Evolutionary conservation across 2,113 vertebrate species (phyloP).

Genomic region (Cisticola juncidis): DNA sequence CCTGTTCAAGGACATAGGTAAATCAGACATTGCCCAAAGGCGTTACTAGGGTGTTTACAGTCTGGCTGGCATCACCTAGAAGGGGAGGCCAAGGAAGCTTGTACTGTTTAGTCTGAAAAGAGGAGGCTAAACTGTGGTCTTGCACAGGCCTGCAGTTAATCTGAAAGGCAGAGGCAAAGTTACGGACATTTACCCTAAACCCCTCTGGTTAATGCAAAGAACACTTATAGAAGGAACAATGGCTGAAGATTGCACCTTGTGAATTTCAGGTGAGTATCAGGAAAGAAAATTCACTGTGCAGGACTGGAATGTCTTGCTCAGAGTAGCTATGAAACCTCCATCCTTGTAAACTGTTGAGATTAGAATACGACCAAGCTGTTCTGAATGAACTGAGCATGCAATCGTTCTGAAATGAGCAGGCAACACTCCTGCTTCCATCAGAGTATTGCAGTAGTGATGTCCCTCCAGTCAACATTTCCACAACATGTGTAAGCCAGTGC

Average conservation of each 20-base stretch:
- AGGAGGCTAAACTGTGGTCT: not conserved
- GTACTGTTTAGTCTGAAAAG: not conserved
- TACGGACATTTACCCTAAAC: not conserved
- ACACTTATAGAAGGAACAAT: not conserved
- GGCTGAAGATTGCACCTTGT: not conserved
- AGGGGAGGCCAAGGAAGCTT: not conserved
- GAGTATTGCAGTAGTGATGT: not conserved
- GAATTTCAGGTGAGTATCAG: not conserved
- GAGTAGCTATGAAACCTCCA: not conserved
- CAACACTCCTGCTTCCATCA: not conserved
- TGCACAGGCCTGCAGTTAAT: not conserved
- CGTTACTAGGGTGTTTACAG: not conserved
- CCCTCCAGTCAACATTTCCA: not conserved
- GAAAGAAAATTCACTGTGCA: not conserved
- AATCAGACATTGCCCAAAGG: not conserved
- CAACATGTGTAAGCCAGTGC: not conserved
- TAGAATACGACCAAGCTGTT: not conserved
- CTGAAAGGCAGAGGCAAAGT: not conserved
- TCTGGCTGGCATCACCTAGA: not conserved
- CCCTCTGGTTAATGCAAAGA: not conserved
- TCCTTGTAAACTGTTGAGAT: not conserved
- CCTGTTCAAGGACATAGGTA: not conserved
- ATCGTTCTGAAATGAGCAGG: not conserved
- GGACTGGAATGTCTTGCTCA: not conserved
- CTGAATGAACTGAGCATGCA: fast-evolving